Base-by-base conservation (phyloP, 2,113 vertebrate genomes). In the Thamnaconus septentrionalis region DNA sequence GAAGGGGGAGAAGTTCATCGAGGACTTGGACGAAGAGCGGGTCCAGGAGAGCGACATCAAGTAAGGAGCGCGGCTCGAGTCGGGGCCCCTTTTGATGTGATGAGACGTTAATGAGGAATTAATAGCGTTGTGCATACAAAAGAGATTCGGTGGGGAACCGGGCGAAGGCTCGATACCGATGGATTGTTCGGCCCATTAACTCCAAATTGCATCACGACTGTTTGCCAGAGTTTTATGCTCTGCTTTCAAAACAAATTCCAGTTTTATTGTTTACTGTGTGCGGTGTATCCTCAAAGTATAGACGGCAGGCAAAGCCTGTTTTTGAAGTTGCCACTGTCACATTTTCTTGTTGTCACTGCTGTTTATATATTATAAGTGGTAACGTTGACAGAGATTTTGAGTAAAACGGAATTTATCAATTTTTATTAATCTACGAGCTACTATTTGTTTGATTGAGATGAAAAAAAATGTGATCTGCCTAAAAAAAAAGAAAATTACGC, bases 1-100 rank as follows among this genome's bases (percentile, higher is more conserved):
- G 96, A 99, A 98, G 91, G 97, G 97, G 49, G 97, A 99, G 78
- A 98, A 96, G 81, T 99, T 99, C 89, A 98, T 99, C 70, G 97
- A 99, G 87, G 97, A 99, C 87, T 91, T 99, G 91, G 97, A 99
- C 85, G 95, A 98, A 81, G 96, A 93, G 81, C 87, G 94, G 78
- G 92, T 98, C 71, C 94, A 95, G 87, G 97, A 99, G 88, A 97
- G 94, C 59, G 97, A 99, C 64, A 98, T 98, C 81, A 98, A 96
- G 97, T 99, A 94, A 94, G 91, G 59, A 45, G 59, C 40, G 6
- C 11, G n/a, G 46, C 59, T 31, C 49, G 41, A 53, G 18, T 52
- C 41, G 2, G 44, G 56, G 44, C 68, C 6, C 56, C 63, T 64
- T 52, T 18, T 56, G 41, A 40, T 44, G 57, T 71, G 69, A 75